Conservation (phyloP, 1,140 invertebrate genomes). For the Plectrocnemia conspersa region DNA sequence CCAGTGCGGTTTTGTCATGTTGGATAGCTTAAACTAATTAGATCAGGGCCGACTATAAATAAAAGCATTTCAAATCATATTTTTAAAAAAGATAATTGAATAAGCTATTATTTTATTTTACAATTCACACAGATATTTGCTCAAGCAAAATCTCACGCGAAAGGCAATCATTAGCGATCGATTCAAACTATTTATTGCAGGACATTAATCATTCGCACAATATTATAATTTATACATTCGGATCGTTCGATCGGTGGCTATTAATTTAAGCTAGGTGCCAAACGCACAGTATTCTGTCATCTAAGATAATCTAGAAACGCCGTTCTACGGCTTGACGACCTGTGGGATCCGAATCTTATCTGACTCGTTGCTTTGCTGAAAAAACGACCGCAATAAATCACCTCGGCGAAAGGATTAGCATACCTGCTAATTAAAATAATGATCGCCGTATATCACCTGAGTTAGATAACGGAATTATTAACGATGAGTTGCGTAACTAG, state of each 20-base stretch:
- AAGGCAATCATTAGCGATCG: too few relatives aligned
- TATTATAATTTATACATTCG: not conserved
- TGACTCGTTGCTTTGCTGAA: not conserved
- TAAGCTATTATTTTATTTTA: too few relatives aligned
- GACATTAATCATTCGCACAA: not conserved
- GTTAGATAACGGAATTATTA: not conserved
- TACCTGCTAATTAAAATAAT: constrained; percentile 16
- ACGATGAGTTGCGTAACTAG: constrained; percentile 2
- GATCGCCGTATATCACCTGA: not conserved
- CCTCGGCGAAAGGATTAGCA: constrained; percentile 6
- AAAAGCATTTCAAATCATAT: too few relatives aligned
- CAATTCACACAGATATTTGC: too few relatives aligned
- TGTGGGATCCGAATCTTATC: constrained; percentile 15
- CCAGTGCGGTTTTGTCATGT: too few relatives aligned
- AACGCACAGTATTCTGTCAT: constrained; percentile 11
- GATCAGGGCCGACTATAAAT: too few relatives aligned
- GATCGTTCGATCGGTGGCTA: not conserved
- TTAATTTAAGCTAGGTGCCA: constrained; percentile 12
- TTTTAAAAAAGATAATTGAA: too few relatives aligned
- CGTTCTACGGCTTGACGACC: not conserved
- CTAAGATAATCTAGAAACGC: constrained; percentile 11
- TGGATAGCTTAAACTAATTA: too few relatives aligned
- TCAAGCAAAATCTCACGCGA: too few relatives aligned
- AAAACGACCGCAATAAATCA: constrained; percentile 13
- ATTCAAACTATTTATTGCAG: too few relatives aligned